Evolutionary conservation across 2,113 vertebrate species (phyloP).

Genomic region (Varanus salvator): DNA sequence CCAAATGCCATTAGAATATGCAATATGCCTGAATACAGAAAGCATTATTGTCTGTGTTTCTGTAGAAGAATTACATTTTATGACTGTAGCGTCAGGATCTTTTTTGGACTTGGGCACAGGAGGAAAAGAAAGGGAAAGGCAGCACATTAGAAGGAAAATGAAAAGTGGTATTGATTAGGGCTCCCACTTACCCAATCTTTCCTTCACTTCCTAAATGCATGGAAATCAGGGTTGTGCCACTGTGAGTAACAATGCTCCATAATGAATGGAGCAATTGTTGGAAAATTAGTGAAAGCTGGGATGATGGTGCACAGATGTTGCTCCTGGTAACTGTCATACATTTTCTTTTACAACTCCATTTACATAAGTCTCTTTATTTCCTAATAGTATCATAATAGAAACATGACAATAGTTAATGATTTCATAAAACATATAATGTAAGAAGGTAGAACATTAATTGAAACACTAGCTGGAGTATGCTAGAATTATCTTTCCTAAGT

Average conservation of each 20-base stretch:
- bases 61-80: conserved; percentile 97
- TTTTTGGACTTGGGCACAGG: conserved; percentile 88
- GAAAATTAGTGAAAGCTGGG: conserved; percentile 92
- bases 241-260: conserved; percentile 93
- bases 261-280: conserved; percentile 95
- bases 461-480: conserved; percentile 83
- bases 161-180: conserved; percentile 99
- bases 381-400: conserved; percentile 91
- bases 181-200: conserved; percentile 96
- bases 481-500: conserved; percentile 87
- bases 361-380: conserved; percentile 87
- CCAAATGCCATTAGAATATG: conserved; percentile 99
- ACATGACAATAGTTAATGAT: conserved; percentile 91
- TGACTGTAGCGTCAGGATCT: conserved; percentile 91
- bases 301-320: conserved; percentile 94
- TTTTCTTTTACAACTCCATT: conserved; percentile 86
- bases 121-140: conserved; percentile 84
- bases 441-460: conserved; percentile 80
- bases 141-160: conserved; percentile 97
- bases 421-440: conserved; percentile 85
- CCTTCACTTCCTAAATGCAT: conserved; percentile 96
- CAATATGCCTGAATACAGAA: conserved; percentile 90
- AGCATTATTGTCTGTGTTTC: conserved; percentile 96
- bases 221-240: conserved; percentile 93
- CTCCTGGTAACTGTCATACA: conserved; percentile 83